A percentile compares a stretch with the other conserved stretches of the same genome.
Evolutionary conservation across 2,888 invertebrate species (phyloP).

Genomic region (Leptopilina drosophilae): DNA sequence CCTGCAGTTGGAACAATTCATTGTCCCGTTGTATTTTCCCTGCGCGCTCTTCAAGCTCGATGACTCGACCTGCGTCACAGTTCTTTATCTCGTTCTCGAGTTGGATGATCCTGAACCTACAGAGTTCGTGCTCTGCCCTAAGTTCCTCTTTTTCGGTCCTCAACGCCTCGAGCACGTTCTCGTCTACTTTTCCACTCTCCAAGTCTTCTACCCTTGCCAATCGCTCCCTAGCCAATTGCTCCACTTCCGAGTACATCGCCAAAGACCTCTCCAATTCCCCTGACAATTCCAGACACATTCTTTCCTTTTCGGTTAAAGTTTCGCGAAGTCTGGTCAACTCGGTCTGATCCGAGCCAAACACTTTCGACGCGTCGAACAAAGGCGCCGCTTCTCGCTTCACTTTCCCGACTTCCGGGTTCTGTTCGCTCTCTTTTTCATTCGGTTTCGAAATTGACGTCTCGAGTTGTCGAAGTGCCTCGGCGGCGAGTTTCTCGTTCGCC

Average conservation of each 20-base stretch:
- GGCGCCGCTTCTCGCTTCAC: constrained; percentile 50
- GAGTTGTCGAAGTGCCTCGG: no score
- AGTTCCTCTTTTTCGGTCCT: constrained; percentile 58
- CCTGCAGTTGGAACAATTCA: constrained; percentile 63
- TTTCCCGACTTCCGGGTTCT: constrained; percentile 44
- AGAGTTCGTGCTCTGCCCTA: constrained; percentile 54
- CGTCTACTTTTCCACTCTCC: constrained; percentile 2
- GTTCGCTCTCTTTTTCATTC: no score
- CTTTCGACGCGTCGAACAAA: constrained; percentile 68
- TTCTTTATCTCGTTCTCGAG: constrained; percentile 60
- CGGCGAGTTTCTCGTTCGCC: constrained; percentile 50
- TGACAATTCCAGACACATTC: constrained; percentile 53
- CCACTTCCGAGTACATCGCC: not conserved
- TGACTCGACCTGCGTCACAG: constrained; percentile 56
- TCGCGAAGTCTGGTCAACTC: constrained; percentile 55
- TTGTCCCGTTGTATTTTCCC: constrained; percentile 58
- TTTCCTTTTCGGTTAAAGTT: constrained; percentile 59
- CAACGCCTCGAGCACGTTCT: constrained; percentile 45
- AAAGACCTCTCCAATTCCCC: constrained; percentile 52
- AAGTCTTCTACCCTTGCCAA: constrained; percentile 48
- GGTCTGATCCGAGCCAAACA: constrained; percentile 60
- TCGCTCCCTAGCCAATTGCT: constrained; percentile 46
- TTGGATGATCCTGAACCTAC: constrained; percentile 55
- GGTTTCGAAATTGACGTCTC: no score
- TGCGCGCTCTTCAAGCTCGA: constrained; percentile 56